These are phyloP conservation scores for Hydraecia micacea DNA, from an alignment of 2,888 invertebrate species.

Conservation along the genomic window DNA sequence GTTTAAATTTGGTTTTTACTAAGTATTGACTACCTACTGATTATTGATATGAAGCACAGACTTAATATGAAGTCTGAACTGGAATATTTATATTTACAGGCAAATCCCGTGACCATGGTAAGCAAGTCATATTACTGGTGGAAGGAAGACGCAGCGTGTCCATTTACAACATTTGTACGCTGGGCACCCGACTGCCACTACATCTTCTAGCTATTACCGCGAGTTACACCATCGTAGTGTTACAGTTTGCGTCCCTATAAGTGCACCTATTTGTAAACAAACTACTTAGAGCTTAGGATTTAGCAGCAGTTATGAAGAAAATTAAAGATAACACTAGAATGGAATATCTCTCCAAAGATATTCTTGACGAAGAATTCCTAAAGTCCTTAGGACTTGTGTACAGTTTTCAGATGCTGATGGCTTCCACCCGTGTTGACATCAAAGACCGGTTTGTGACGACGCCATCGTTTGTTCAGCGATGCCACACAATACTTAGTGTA, in stretches of 20 bases:
- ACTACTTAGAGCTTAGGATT: neutral
- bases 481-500: conserved; percentile 69
- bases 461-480: conserved; percentile 75
- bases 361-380: conserved; percentile 75
- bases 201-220: conserved; percentile 76
- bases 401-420: conserved; percentile 72
- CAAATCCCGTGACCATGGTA: conserved; percentile 71
- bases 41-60: neutral
- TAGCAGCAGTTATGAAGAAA: conserved; percentile 24
- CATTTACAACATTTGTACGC: conserved; percentile 76
- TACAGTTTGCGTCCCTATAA: conserved; percentile 78
- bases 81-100: conserved; percentile 67
- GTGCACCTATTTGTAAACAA: neutral
- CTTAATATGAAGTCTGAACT: neutral
- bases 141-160: conserved; percentile 74
- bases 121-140: conserved; percentile 74
- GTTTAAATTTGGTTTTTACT: neutral
- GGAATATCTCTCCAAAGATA: conserved; percentile 78
- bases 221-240: conserved; percentile 78
- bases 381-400: conserved; percentile 70
- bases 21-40: neutral
- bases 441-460: conserved; percentile 74
- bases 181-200: conserved; percentile 74
- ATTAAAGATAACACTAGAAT: conserved; percentile 46
- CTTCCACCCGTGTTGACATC: conserved; percentile 75